A percentile compares a stretch with the other conserved stretches of the same genome.
These are phyloP conservation scores for Aptenodytes forsteri DNA, from an alignment of 2,113 vertebrate genomes.

Conservation along the genomic window DNA sequence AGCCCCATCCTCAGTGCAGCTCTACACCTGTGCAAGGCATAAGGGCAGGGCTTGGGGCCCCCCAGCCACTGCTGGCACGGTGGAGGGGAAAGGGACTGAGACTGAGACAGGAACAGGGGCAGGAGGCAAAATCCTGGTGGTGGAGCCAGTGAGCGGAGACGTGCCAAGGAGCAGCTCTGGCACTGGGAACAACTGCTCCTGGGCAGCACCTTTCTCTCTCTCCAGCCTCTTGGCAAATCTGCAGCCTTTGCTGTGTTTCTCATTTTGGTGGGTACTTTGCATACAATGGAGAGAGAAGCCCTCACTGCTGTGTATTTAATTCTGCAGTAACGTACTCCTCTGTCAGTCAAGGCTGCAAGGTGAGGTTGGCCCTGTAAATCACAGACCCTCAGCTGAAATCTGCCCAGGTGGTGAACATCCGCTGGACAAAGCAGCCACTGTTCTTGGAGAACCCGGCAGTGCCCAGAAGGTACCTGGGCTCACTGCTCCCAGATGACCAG, in stretches of 20 bases:
- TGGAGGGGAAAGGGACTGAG: background rate
- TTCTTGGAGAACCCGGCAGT: rapidly evolving
- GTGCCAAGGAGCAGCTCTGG: background rate
- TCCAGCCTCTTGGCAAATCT: background rate
- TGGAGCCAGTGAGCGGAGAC: background rate
- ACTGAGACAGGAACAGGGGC: background rate
- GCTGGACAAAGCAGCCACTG: background rate
- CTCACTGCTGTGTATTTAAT: background rate
- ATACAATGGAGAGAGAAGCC: background rate
- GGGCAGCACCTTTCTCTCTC: background rate
- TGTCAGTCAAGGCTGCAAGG: background rate
- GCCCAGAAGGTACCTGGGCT: background rate
- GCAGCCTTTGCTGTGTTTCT: background rate
- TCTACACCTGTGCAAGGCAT: background rate
- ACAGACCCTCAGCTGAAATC: background rate
- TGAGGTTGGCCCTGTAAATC: background rate
- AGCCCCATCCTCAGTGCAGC: background rate
- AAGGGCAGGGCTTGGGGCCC: background rate
- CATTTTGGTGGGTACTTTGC: background rate
- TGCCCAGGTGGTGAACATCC: background rate
- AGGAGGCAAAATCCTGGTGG: background rate
- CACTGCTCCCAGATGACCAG: background rate
- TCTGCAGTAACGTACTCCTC: background rate
- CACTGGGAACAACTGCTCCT: background rate
- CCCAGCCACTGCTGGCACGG: background rate